Base-by-base conservation (phyloP, 2,113 vertebrate species). In the Thryonomys swinderianus region DNA sequence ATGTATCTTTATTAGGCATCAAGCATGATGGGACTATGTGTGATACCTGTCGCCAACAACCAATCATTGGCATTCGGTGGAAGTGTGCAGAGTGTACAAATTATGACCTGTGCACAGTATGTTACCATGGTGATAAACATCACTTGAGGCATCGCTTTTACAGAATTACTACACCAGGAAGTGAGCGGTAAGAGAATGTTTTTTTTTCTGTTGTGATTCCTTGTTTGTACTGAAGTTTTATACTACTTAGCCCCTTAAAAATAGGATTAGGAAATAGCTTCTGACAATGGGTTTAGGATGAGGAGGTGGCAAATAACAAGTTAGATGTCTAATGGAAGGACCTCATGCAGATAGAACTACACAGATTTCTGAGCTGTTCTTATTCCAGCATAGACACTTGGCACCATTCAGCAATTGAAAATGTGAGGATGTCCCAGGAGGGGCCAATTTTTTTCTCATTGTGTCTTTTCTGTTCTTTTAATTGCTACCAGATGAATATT, bases 11-110 rank as follows among this genome's bases (percentile, higher is more conserved):
- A 59, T 17, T 95, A 99, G 99, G 99, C 96, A 99, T 99, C 97
- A 99, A 99, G 96, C 99, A 99, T 32, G 99, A 99, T 95, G 99
- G 99, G 94, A 99, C 99, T 94, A 99, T 99, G 99, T 99, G 99
- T 96, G 99, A 99, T 97, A 99, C 99, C 51, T 99, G 99, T 97
- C 99, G 99, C 48, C 99, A 99, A 96, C 99, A 99, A 90, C 99
- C 99, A 32, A 99, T 99, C 98, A 99, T 99, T 95, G 99, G 99
- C 80, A 99, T 99, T 98, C 99, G 99, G 92, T 99, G 99, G 99
- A 99, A 99, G 96, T 99, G 99, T 98, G 99, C 99, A 0, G 99
- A 99, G 94, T 99, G 99, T 98, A 99, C 99, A 17, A 99, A 99
- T 98, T 99, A 99, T 74, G 99, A 99, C 97, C 98, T 99, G 97